Evolutionary conservation across 2,888 invertebrate genomes (phyloP).

Genomic region (Lutraria lutraria): DNA sequence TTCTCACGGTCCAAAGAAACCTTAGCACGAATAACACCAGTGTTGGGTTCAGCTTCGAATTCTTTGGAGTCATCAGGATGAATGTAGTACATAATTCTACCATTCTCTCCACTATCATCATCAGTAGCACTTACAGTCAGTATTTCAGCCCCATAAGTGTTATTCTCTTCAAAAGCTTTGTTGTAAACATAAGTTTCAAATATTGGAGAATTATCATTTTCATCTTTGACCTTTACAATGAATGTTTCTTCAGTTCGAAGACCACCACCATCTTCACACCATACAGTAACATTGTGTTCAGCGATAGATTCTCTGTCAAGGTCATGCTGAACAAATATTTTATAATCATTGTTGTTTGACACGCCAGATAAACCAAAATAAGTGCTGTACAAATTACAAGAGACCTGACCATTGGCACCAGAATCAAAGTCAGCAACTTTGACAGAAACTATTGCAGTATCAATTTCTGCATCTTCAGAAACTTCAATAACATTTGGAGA

Average conservation of each 20-base stretch:
- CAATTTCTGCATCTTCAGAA: constrained; percentile 73
- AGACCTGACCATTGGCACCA: constrained; percentile 78
- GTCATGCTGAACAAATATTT: constrained; percentile 70
- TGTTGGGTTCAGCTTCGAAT: constrained; percentile 88
- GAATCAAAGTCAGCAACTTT: constrained; percentile 80
- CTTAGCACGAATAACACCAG: constrained; percentile 83
- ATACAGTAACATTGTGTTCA: constrained; percentile 72
- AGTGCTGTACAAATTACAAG: constrained; percentile 74
- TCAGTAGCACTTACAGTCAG: constrained; percentile 77
- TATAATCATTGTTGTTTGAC: constrained; percentile 53
- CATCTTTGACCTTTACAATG: constrained; percentile 75
- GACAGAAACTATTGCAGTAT: constrained; percentile 80
- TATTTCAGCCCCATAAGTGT: constrained; percentile 70
- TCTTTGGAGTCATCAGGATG: constrained; percentile 59
- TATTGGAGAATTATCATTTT: constrained; percentile 80
- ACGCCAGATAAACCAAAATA: constrained; percentile 70
- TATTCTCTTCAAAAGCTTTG: constrained; percentile 77
- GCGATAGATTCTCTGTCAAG: constrained; percentile 74
- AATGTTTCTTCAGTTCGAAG: constrained; percentile 67
- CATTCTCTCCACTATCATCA: constrained; percentile 71
- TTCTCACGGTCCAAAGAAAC: constrained; percentile 71
- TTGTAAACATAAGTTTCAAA: constrained; percentile 73
- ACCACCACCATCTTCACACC: constrained; percentile 75
- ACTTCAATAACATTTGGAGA: constrained; percentile 67
- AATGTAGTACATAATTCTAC: constrained; percentile 88